Conservation (phyloP, 1,140 invertebrate genomes). For the Platorchestia sp. region DNA sequence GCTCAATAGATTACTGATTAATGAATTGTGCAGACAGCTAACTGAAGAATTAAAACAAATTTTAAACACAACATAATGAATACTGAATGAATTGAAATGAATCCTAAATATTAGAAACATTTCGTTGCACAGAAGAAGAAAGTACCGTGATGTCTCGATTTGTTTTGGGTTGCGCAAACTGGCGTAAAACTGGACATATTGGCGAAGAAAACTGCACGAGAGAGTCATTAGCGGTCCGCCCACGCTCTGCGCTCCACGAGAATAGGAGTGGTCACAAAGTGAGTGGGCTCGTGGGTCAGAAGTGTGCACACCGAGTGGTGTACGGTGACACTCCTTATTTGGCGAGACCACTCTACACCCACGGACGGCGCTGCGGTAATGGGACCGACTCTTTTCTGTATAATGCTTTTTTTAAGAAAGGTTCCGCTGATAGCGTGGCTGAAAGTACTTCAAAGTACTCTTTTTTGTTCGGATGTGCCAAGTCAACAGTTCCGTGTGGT, state of each 20-base stretch:
- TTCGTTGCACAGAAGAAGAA: background rate
- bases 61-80: no score
- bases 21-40: background rate
- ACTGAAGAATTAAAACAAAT: background rate
- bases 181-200: background rate
- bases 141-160: background rate
- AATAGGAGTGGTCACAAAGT: slow-evolving; percentile 12
- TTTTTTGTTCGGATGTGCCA: background rate
- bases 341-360: background rate
- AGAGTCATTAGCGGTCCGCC: background rate
- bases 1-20: no score
- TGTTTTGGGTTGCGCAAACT: background rate
- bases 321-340: background rate
- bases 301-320: slow-evolving; percentile 1
- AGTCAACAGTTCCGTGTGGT: no score
- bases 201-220: background rate
- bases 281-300: slow-evolving; percentile 20
- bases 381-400: background rate
- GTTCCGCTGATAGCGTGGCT: background rate
- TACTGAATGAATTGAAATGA: no score
- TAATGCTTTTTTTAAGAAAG: background rate
- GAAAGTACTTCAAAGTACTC: background rate
- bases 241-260: background rate
- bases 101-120: background rate
- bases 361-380: background rate